These are phyloP conservation scores for Callipepla squamata DNA, from an alignment of 2,113 vertebrate genomes.

Conservation along the genomic window DNA sequence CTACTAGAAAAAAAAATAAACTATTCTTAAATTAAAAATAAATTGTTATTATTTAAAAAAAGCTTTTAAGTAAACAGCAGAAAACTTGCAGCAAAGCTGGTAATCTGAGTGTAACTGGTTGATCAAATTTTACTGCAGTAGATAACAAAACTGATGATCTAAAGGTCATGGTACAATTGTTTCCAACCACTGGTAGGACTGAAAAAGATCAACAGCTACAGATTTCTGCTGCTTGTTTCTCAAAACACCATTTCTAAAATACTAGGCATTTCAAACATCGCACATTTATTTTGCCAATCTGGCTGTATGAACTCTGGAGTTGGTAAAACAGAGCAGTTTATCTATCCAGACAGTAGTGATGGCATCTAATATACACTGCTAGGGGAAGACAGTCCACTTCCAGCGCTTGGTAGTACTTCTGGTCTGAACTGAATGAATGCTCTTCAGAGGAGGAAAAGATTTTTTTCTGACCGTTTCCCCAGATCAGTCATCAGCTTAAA, in stretches of 20 bases:
- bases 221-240: conserved; percentile 40
- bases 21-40: background rate
- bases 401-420: background rate
- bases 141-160: conserved; percentile 49
- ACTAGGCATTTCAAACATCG: background rate
- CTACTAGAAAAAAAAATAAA: conserved; percentile 2
- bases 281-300: background rate
- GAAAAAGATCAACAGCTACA: conserved; percentile 53
- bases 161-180: conserved; percentile 55
- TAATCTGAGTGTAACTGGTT: conserved; percentile 33
- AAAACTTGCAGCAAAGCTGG: conserved; percentile 17
- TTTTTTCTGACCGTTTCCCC: background rate
- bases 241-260: background rate
- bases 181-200: conserved; percentile 59
- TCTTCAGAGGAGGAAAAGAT: background rate
- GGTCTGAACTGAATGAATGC: background rate
- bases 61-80: conserved; percentile 17
- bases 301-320: background rate
- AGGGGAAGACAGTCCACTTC: background rate
- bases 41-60: background rate
- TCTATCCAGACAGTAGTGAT: background rate
- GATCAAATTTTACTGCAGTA: conserved; percentile 66
- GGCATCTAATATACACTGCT: background rate
- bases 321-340: conserved; percentile 12
- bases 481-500: background rate